Base-by-base conservation (phyloP, 1,140 invertebrate genomes). In the Drosophila kohkoa region DNA sequence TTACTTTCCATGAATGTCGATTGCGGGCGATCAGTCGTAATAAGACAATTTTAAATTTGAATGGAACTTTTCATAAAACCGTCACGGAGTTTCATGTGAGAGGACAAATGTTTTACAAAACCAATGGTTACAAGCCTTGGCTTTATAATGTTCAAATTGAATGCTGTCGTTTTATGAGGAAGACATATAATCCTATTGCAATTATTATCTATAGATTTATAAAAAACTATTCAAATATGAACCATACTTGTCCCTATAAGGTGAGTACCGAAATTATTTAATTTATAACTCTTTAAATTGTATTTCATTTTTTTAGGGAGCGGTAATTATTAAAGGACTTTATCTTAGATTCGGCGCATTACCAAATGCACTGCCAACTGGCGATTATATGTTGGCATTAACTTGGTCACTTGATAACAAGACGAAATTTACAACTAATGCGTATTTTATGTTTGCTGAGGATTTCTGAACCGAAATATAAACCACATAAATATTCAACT, bases 331-430 rank as follows among this genome's bases (percentile, higher is more conserved):
- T 2, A 38, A 41, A 10, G 54, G 54, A 52, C 35, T 45, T 45
- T 46, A 46, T 30, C 13, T 55, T 8, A 1, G 1, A n/a, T 2
- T n/a, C 7, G 38, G 55, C 2, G 3, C 3, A 11, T 10, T 65
- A 11, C 48, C 20, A 25, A 49, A 15, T 25, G 4, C 54, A 3
- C 1, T 67, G 10, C 65, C 54, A 10, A 49, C 38, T 5, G 65
- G 65, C 15, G 65, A 68, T 1, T 68, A 68, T 25, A 15, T 57
- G 5, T 13, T 70, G 8, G 28, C 5, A 7, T 15, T 54, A 13
- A 45, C 35, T 30, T 70, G 58, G 67, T 8, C 45, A 1, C 43
- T 70, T n/a, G 13, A 54, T 46, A 62, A 45, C 6, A 62, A 32
- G 11, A 20, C 38, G 7, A 7, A 32, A 41, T 11, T 52, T 32